These are phyloP conservation scores for Penaeus vannamei DNA, from an alignment of 1,140 invertebrate species.

Conservation along the genomic window DNA sequence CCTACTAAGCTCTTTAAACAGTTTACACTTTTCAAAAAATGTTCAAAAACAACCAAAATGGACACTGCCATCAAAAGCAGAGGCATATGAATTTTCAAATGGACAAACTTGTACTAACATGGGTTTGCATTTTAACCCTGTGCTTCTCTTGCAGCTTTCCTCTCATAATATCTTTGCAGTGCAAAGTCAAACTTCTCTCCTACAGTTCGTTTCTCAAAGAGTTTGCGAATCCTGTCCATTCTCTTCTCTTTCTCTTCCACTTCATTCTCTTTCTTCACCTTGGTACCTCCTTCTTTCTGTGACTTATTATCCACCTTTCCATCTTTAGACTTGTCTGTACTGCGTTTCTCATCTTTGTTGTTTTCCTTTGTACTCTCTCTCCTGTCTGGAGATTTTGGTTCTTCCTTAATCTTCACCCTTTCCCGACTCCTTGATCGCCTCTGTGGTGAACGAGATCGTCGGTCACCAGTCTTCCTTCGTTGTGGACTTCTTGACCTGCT, in stretches of 20 bases:
- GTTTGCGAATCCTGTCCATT: conserved; percentile 55
- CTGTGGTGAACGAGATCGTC: conserved; percentile 26
- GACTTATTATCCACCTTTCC: conserved; percentile 18
- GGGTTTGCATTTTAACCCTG: conserved; percentile 26
- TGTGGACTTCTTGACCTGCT: conserved; percentile 47
- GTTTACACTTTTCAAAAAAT: too few relatives aligned
- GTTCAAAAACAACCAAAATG: not conserved
- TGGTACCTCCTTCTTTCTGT: conserved; percentile 56
- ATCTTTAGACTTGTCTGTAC: conserved; percentile 23
- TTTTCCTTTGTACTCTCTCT: not conserved
- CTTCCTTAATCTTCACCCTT: conserved; percentile 23
- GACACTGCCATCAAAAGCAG: not conserved
- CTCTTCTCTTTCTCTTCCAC: conserved; percentile 62
- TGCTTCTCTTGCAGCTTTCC: conserved; percentile 77
- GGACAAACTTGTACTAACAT: not conserved
- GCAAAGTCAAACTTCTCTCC: conserved; percentile 85
- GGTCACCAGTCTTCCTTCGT: conserved; percentile 26
- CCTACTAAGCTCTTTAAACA: too few relatives aligned
- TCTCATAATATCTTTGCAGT: conserved; percentile 83
- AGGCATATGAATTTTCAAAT: not conserved
- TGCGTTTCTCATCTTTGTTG: conserved; percentile 33
- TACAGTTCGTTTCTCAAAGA: conserved; percentile 81
- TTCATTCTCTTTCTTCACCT: conserved; percentile 67
- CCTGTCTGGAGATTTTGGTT: conserved; percentile 44
- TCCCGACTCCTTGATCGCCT: conserved; percentile 25